Evolutionary conservation across 1,140 invertebrate genomes (phyloP), one percentile per base, ranked within the genome.

Genomic region (Drosophila auraria): DNA sequence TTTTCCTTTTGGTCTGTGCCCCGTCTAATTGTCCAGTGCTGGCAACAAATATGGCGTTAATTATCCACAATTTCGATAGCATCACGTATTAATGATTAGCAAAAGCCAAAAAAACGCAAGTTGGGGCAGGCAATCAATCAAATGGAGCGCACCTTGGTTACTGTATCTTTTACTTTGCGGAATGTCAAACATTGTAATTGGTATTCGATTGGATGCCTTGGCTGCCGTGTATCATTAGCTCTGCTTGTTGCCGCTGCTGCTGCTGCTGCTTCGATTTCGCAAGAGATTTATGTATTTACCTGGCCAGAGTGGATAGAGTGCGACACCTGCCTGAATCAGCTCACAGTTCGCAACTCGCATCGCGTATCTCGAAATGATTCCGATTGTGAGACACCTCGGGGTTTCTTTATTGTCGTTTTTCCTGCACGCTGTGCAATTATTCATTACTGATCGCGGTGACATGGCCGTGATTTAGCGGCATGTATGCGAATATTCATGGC

Each of bases 61-160:
- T 87, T 87, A 87, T 90, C 81, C 78, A 84, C 81, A 72, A 82
- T 87, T 87, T 89, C 74, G 84, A 84, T 87, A 89, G 86, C 84
- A 89, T 87, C 84, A 87, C 84, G 84, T 87, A 84, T 81, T 80
- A 80, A 84, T 89, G 78, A 87, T 84, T 84, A 84, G 79, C 63
- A 53, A 87, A 78, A 87, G 77, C 53, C 56, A 53, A 57, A 66
- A 68, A 53, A 49, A 20, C 15, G 23, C 40, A 1, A 44, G 72
- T 17, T 14, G 59, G 40, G 36, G 66, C 77, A 78, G 47, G 78
- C 78, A 87, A 87, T 87, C 84, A 87, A 87, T 87, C 84, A 87
- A 89, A 81, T 79, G 81, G 69, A 68, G 65, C 54, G 71, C 64
- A 60, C 51, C 58, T 64, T 65, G 61, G 75, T 66, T 86, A 56